phyloP scores from a whole-genome alignment of 2,888 invertebrate species.

The Dysmachus trigonus region DNA sequence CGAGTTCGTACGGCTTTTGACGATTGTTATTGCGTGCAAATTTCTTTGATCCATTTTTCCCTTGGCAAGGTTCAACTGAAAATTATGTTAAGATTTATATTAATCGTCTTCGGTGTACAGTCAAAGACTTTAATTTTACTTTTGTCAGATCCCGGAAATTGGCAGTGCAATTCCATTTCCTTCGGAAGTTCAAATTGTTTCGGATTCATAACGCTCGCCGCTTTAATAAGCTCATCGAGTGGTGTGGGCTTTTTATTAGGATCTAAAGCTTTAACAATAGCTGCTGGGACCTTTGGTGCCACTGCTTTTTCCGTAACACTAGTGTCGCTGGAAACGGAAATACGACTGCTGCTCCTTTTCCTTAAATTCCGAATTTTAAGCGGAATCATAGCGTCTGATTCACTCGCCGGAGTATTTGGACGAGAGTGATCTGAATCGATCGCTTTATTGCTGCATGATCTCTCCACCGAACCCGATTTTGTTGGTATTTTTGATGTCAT shows the following conservation, averaged over 20 bases:
- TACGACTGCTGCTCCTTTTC: slow-evolving; percentile 61
- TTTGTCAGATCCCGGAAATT: slow-evolving; percentile 86
- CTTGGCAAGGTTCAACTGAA: slow-evolving; percentile 55
- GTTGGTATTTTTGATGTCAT: slow-evolving; percentile 59
- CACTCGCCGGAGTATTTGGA: slow-evolving; percentile 58
- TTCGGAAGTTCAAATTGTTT: slow-evolving; percentile 87
- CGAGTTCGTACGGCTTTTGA: slow-evolving; percentile 67
- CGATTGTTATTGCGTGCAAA: slow-evolving; percentile 54
- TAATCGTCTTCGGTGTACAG: not conserved
- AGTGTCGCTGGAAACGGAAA: slow-evolving; percentile 58
- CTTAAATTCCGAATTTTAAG: slow-evolving; percentile 64
- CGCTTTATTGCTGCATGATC: slow-evolving; percentile 57
- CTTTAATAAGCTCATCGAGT: slow-evolving; percentile 81
- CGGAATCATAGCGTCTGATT: slow-evolving; percentile 56
- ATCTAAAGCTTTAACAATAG: slow-evolving; percentile 60
- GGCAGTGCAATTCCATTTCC: slow-evolving; percentile 78
- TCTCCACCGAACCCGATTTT: slow-evolving; percentile 65
- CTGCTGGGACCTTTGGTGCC: slow-evolving; percentile 57
- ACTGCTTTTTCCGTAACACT: slow-evolving; percentile 55
- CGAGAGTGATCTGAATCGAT: slow-evolving; percentile 55
- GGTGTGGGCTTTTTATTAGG: slow-evolving; percentile 68
- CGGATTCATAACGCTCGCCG: slow-evolving; percentile 87
- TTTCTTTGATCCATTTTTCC: slow-evolving; percentile 57
- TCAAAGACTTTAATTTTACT: slow-evolving; percentile 62
- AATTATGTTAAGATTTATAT: not conserved